A percentile compares a stretch with the other conserved stretches of the same genome.
phyloP scores from a whole-genome alignment of 2,888 invertebrate species.

The Empis livida region DNA sequence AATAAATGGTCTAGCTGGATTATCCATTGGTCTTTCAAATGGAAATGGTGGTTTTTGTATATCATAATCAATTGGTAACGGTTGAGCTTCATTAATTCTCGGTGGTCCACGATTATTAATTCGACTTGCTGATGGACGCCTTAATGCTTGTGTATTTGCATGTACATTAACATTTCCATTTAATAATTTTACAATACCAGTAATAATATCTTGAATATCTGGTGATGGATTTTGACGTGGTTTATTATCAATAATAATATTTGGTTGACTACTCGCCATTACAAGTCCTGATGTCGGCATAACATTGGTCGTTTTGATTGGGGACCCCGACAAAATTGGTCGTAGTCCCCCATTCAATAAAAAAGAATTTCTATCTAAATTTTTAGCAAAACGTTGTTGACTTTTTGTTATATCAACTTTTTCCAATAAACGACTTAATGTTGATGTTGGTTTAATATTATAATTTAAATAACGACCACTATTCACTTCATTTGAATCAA shows the following conservation, averaged over 20 bases:
- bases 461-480: conserved; percentile 30
- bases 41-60: conserved; percentile 46
- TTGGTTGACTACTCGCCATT: conserved; percentile 41
- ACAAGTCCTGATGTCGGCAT: conserved; percentile 16
- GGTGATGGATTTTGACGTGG: conserved; percentile 47
- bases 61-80: conserved; percentile 44
- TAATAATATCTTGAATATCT: conserved; percentile 82
- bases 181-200: conserved; percentile 74
- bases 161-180: conserved; percentile 82
- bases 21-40: conserved; percentile 53
- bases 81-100: conserved; percentile 63
- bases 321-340: conserved; percentile 36
- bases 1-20: conserved; percentile 45
- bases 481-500: conserved; percentile 14
- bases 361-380: conserved; percentile 29
- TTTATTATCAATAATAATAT: conserved; percentile 27
- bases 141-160: conserved; percentile 53
- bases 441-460: conserved; percentile 33
- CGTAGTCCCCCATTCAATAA: conserved; percentile 36
- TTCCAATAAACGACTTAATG: conserved; percentile 16
- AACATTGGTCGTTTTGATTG: conserved; percentile 29
- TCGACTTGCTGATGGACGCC: conserved; percentile 58
- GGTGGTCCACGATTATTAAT: conserved; percentile 88
- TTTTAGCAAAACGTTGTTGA: conserved; percentile 24
- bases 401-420: conserved; percentile 25